A percentile compares a stretch with the other conserved stretches of the same genome.
phyloP scores from a whole-genome alignment of 92 coral and sea anemone species.

The Muricea muricata region DNA sequence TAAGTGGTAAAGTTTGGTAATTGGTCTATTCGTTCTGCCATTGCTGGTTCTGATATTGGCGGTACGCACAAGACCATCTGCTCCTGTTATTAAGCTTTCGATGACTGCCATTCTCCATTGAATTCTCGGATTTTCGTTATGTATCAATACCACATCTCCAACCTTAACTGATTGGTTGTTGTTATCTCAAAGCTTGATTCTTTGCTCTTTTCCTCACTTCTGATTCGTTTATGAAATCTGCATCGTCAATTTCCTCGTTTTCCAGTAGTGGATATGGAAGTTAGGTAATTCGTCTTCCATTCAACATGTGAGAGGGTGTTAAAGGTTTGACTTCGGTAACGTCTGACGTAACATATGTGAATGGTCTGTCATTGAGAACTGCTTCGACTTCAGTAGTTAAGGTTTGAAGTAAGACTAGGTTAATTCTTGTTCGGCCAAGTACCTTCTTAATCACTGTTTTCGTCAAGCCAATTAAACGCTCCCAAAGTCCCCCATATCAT shows the following conservation, averaged over 20 bases:
- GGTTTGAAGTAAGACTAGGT: constrained; percentile 29
- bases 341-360: constrained; percentile 43
- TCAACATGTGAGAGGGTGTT: neutral
- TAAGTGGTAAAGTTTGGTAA: constrained; percentile 57
- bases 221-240: neutral
- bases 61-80: constrained; percentile 56
- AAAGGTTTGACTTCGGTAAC: neutral
- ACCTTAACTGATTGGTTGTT: constrained; percentile 45
- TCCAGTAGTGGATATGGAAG: neutral
- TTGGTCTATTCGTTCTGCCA: constrained; percentile 56
- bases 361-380: constrained; percentile 36
- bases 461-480: constrained; percentile 43
- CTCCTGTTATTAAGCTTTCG: constrained; percentile 49
- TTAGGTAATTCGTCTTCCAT: neutral
- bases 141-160: constrained; percentile 55
- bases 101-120: constrained; percentile 62
- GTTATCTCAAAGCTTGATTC: constrained; percentile 8
- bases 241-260: neutral
- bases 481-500: constrained; percentile 55
- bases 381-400: constrained; percentile 42
- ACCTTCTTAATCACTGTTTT: constrained; percentile 27
- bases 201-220: neutral
- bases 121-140: constrained; percentile 43
- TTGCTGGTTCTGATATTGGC: constrained; percentile 58
- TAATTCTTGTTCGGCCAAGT: constrained; percentile 32